Conservation (phyloP, 2,113 vertebrate species). For the Bufo bufo region DNA sequence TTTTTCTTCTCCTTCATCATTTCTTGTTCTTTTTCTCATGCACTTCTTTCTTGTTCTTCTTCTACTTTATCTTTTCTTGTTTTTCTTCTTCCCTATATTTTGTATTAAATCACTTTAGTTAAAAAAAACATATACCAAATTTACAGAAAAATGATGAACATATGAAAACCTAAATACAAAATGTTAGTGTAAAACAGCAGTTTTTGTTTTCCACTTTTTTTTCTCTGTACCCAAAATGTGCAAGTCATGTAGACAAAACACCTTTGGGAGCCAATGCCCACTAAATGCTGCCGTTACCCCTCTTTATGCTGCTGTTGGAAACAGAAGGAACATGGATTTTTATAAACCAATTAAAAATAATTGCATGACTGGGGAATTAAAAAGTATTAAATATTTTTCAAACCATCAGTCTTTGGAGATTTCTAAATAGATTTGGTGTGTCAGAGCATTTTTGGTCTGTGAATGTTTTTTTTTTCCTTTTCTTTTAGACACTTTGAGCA, state of each 20-base stretch:
- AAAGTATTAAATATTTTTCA: conserved; percentile 38
- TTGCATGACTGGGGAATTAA: conserved; percentile 44
- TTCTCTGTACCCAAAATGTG: not conserved
- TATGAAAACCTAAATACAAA: not conserved
- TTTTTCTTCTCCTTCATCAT: too few relatives aligned
- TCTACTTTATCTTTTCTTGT: rapidly evolving
- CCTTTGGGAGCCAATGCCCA: not conserved
- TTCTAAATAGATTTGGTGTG: conserved; percentile 26
- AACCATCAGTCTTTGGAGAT: conserved; percentile 37
- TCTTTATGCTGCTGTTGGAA: conserved; percentile 8
- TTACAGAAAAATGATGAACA: too few relatives aligned
- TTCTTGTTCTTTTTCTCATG: not conserved
- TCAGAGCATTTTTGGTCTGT: conserved; percentile 26
- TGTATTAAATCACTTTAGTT: too few relatives aligned
- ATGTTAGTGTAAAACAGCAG: not conserved
- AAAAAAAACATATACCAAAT: too few relatives aligned
- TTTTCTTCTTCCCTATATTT: not conserved
- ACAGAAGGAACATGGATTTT: conserved; percentile 25
- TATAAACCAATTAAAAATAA: conserved; percentile 53
- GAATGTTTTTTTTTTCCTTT: not conserved
- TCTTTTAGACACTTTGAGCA: conserved; percentile 45
- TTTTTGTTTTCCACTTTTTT: not conserved
- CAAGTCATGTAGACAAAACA: conserved; percentile 1
- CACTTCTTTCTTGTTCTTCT: not conserved
- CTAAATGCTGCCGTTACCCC: not conserved